Base-by-base conservation (phyloP, 1,140 invertebrate species). In the Harpegnathos saltator region DNA sequence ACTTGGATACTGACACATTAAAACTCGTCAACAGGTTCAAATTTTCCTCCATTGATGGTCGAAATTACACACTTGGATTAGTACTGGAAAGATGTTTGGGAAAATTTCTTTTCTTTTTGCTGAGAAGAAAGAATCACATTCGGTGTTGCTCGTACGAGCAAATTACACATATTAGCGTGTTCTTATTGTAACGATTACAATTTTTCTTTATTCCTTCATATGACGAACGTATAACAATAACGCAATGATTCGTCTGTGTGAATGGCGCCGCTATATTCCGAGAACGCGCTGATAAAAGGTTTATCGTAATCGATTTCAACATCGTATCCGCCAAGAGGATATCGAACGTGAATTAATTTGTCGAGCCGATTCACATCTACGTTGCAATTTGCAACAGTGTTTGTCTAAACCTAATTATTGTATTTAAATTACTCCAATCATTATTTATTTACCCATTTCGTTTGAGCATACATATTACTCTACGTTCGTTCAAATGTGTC, bases 291-390 rank as follows among this genome's bases (percentile, higher is more conserved):
- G 68, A 73, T 82, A 63, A 73, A 69, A 63, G 50, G 56, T 52
- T 82, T 82, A 82, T 71, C 48, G 52, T 52, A 71, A 80, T 80
- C 75, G 75, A 69, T 80, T 80, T 69, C 52, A 50, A 62, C 61
- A 50, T 63, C 38, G 59, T 44, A 26, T 69, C 22, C 33, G 54
- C 29, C 7, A 54, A 77, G 48, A 33, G 33, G 24, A 19, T 22
- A 24, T 19, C 22, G 59, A 44, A 26, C 11, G 61, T 5, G 61
- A 44, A 15, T 80, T 58, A 69, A 78, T 69, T 78, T 24, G 52
- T 59, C 44, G 15, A 69, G 24, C 33, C 75, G 15, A 38, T 44
- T 58, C 75, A 14, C 3, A 14, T 19, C 26, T n/a, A 3, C 7
- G n/a, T 63, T 29, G 14, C 26, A 33, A 65, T 33, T 65, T 65